Conservation (phyloP, 2,797 vertebrate species). For the Simalia tracyae region DNA sequence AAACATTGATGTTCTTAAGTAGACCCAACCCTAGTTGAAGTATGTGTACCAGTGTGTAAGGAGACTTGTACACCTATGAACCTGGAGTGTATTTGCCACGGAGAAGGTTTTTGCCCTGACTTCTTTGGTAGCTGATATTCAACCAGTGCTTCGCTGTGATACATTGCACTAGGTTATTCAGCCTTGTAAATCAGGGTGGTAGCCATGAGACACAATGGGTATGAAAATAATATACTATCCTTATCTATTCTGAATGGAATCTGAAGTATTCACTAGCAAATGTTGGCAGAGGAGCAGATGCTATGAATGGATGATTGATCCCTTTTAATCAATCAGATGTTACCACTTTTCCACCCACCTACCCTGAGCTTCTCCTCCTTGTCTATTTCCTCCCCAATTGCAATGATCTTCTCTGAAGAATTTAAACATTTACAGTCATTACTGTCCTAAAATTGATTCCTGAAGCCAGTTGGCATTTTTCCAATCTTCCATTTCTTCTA, state of each 20-base stretch:
- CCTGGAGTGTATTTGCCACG: neutral
- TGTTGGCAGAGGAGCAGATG: neutral
- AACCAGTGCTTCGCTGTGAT: neutral
- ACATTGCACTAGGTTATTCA: neutral
- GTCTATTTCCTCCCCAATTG: too few relatives aligned
- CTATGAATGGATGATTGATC: neutral
- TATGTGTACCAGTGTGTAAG: too few relatives aligned
- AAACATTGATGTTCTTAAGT: neutral
- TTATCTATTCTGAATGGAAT: neutral
- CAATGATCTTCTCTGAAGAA: neutral
- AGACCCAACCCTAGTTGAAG: neutral
- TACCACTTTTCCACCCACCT: constrained; percentile 13
- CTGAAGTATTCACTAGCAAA: neutral
- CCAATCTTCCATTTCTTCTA: neutral
- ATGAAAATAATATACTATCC: neutral
- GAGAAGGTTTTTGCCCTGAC: neutral
- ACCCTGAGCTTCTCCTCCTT: neutral
- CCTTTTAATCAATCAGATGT: neutral
- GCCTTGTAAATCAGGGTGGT: neutral
- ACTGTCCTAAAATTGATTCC: neutral
- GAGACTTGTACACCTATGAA: too few relatives aligned
- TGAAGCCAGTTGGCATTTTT: neutral
- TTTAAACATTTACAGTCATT: neutral
- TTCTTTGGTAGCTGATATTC: neutral
- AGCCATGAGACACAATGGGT: neutral